These are phyloP conservation scores for Hypsopygia costalis DNA, from an alignment of 2,888 invertebrate genomes.

Conservation along the genomic window DNA sequence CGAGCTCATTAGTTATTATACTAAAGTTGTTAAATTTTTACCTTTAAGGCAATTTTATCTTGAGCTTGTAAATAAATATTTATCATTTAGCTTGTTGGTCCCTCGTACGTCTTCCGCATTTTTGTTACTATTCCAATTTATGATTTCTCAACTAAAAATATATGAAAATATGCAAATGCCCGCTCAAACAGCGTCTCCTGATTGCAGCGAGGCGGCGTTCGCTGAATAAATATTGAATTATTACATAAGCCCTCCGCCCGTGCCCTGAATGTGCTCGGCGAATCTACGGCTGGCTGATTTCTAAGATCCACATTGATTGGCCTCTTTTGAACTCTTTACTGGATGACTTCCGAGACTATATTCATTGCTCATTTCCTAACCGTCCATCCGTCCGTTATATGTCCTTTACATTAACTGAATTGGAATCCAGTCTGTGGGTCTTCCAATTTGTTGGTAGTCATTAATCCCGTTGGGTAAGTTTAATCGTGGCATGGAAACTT, in stretches of 20 bases:
- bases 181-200: constrained; percentile 14
- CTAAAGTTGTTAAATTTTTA: too few relatives aligned
- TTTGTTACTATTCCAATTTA: not conserved
- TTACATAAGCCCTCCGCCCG: constrained; percentile 22
- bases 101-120: too few relatives aligned
- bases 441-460: too few relatives aligned
- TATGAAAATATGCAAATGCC: constrained; percentile 9
- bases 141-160: not conserved
- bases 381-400: too few relatives aligned
- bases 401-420: too few relatives aligned
- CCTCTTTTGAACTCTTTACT: not conserved
- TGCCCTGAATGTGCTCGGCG: not conserved
- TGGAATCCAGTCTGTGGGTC: too few relatives aligned
- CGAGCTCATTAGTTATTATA: too few relatives aligned
- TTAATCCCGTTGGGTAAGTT: too few relatives aligned
- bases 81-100: too few relatives aligned
- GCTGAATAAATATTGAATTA: constrained; percentile 38
- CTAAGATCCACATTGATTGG: not conserved
- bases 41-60: too few relatives aligned
- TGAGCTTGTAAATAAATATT: too few relatives aligned
- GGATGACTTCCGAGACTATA: not conserved
- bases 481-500: too few relatives aligned
- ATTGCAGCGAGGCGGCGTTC: constrained; percentile 20
- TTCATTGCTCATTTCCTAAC: not conserved
- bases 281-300: not conserved